These are phyloP conservation scores for Rhamnusium bicolor DNA, from an alignment of 2,888 invertebrate genomes.

Conservation along the genomic window DNA sequence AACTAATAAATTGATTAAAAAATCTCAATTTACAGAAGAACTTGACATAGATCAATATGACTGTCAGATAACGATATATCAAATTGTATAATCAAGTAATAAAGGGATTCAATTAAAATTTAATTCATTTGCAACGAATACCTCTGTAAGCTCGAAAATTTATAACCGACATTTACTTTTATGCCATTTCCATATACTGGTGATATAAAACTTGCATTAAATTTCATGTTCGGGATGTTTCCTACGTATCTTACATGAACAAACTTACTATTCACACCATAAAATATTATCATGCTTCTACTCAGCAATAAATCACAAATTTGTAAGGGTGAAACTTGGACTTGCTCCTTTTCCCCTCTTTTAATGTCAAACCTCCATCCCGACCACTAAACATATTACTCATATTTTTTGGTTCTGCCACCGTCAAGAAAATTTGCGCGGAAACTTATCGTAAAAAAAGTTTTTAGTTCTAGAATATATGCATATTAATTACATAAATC, in stretches of 20 bases:
- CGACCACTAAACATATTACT: neutral
- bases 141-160: too few relatives aligned
- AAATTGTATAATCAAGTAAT: too few relatives aligned
- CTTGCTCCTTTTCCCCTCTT: neutral
- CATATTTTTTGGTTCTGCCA: neutral
- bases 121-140: too few relatives aligned
- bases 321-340: neutral
- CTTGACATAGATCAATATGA: too few relatives aligned
- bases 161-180: neutral
- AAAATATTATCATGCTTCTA: neutral
- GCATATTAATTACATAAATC: too few relatives aligned
- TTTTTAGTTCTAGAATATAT: neutral
- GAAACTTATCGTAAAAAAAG: neutral
- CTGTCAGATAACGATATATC: too few relatives aligned
- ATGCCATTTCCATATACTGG: neutral
- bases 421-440: neutral
- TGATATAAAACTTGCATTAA: neutral
- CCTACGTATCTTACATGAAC: neutral
- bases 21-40: too few relatives aligned
- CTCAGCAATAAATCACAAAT: neutral
- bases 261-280: slow-evolving; percentile 6
- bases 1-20: too few relatives aligned
- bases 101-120: too few relatives aligned
- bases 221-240: neutral
- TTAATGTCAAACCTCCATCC: neutral